Percentiles rank a stretch among this genome's conserved stretches.
Conservation (phyloP, 1,140 invertebrate genomes). For the Trachelipus rathkii region DNA sequence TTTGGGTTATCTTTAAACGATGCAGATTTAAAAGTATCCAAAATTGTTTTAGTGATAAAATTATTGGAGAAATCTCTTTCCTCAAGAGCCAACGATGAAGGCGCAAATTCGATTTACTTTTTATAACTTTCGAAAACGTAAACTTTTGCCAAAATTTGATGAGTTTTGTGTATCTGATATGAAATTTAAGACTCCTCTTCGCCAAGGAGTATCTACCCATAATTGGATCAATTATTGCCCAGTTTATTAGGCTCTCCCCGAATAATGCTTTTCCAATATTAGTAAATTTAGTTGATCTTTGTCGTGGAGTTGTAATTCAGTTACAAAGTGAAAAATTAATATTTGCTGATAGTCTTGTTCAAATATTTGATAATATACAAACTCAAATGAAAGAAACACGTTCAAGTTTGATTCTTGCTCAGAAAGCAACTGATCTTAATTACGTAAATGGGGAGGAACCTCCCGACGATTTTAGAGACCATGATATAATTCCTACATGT, state of each 20-base stretch:
- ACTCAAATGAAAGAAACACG: not conserved
- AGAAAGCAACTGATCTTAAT: not conserved
- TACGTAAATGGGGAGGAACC: constrained; percentile 13
- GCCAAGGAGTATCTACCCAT: not conserved
- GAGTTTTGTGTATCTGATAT: not conserved
- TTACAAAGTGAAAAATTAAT: not conserved
- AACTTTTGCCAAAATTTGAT: not conserved
- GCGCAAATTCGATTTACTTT: not conserved
- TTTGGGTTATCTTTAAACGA: not conserved
- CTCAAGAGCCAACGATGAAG: not conserved
- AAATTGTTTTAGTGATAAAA: not conserved
- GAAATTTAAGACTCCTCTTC: not conserved
- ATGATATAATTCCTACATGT: constrained; percentile 31
- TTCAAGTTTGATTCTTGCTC: not conserved
- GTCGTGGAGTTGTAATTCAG: not conserved
- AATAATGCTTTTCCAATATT: not conserved
- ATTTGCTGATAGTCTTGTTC: not conserved
- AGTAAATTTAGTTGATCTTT: not conserved
- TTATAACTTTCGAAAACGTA: not conserved
- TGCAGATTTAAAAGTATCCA: not conserved
- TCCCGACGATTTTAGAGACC: constrained; percentile 35
- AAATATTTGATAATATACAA: constrained; percentile 1
- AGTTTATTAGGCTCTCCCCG: not conserved
- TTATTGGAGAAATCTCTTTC: not conserved
- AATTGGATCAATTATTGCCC: not conserved